These are phyloP conservation scores for Ptyas mucosa DNA, from an alignment of 2,113 vertebrate species.

Conservation along the genomic window DNA sequence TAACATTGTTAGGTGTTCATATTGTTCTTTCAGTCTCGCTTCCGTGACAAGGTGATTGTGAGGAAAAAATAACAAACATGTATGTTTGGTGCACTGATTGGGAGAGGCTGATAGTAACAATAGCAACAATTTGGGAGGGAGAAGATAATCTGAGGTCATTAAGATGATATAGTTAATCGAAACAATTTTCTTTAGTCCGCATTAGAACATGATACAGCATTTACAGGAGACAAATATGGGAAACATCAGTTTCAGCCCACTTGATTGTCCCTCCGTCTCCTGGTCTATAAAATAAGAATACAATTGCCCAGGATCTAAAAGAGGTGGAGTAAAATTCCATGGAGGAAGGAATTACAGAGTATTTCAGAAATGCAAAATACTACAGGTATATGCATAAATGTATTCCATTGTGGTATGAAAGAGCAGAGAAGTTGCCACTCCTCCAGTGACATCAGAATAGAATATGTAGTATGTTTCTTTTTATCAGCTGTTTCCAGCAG, in stretches of 20 bases:
- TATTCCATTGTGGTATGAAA: background rate
- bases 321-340: background rate
- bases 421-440: background rate
- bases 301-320: background rate
- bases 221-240: background rate
- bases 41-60: background rate
- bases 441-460: background rate
- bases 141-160: background rate
- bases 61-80: background rate
- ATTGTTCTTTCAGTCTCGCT: background rate
- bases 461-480: background rate
- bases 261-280: background rate
- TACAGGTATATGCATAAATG: background rate
- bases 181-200: background rate
- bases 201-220: background rate
- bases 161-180: background rate
- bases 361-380: background rate
- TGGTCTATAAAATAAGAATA: background rate
- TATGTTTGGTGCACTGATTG: background rate
- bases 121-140: background rate
- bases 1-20: background rate
- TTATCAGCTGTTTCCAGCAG: background rate
- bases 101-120: background rate
- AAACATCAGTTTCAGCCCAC: background rate
- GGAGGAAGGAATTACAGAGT: background rate